Evolutionary conservation across 2,797 vertebrate genomes (phyloP), one percentile per base, ranked within the genome.

Genomic region (Leptodactylus fallax): DNA sequence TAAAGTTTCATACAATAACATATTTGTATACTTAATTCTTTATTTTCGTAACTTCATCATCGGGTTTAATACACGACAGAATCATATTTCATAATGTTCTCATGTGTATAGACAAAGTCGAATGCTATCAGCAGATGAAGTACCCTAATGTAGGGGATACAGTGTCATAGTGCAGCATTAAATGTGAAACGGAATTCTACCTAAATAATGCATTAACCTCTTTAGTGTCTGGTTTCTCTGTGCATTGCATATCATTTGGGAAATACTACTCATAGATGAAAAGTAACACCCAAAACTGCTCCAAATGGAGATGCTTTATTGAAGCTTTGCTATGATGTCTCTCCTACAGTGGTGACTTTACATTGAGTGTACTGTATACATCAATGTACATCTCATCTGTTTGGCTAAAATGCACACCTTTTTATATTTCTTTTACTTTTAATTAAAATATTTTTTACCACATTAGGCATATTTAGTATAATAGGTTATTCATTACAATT

Each of bases 171-270:
- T 19, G 21, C 51, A 71, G 80, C 85, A 89, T 79, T 78, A 71
- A 83, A 89, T 79, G 58, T 71, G 88, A 83, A 86, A 87, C 72
- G 27, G 85, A 83, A 89, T 89, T 86, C 85, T 83, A 65, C 77
- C 61, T 83, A 63, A 89, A 79, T 89, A 86, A 87, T 79, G 85
- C 55, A 89, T 89, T 86, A 89, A 89, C 55, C 74, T 89, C 77
- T 83, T 72, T 63, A 61, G 85, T 83, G 71, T 87, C 85, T 16
- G 84, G 36, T 84, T 88, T 88, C 82, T 16, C 23, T 72, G 63
- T 51, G 56, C n/a, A 85, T 45, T 53, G 45, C 56, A 76, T 80
- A 63, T 81, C 55, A 76, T 87, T 25, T 25, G 27, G 65, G 81
- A 85, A 63, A 85, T 53, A 65, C 25, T 87, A 60, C 53, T 49